These are phyloP conservation scores for Melanotaenia maccullochi DNA, from an alignment of 2,797 vertebrate species.

Conservation along the genomic window DNA sequence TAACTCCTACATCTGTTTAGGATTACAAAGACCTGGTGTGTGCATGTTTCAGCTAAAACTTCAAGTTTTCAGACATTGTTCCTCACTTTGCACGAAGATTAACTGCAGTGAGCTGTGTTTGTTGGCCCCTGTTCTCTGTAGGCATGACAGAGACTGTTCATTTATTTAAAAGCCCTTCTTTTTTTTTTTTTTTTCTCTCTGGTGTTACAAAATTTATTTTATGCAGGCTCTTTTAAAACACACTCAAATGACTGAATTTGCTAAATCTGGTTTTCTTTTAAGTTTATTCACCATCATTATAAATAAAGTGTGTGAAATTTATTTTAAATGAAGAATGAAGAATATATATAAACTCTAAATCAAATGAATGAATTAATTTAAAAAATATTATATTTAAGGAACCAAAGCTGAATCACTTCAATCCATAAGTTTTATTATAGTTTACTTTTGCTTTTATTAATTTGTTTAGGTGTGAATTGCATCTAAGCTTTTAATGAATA, in stretches of 20 bases:
- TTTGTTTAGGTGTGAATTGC: neutral
- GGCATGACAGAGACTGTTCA: neutral
- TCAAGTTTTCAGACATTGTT: neutral
- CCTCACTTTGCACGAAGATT: neutral
- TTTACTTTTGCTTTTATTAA: neutral
- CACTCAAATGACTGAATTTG: neutral
- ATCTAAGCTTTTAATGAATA: neutral
- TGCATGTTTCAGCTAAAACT: neutral
- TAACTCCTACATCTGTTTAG: neutral
- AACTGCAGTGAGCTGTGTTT: neutral
- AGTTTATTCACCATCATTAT: neutral
- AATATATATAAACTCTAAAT: too few species aligned
- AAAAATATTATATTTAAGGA: neutral
- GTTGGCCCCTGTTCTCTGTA: neutral
- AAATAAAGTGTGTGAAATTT: too few species aligned
- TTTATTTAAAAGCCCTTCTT: neutral
- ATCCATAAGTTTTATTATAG: neutral
- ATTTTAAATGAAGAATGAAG: too few species aligned
- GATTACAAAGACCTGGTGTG: neutral
- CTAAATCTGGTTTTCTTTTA: neutral
- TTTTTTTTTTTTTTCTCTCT: neutral
- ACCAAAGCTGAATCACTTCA: neutral
- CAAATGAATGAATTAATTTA: too few species aligned
- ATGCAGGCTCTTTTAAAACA: neutral
- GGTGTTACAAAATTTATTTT: neutral